Base-by-base conservation (phyloP, 2,888 invertebrate genomes). In the Drosophila tripunctata region DNA sequence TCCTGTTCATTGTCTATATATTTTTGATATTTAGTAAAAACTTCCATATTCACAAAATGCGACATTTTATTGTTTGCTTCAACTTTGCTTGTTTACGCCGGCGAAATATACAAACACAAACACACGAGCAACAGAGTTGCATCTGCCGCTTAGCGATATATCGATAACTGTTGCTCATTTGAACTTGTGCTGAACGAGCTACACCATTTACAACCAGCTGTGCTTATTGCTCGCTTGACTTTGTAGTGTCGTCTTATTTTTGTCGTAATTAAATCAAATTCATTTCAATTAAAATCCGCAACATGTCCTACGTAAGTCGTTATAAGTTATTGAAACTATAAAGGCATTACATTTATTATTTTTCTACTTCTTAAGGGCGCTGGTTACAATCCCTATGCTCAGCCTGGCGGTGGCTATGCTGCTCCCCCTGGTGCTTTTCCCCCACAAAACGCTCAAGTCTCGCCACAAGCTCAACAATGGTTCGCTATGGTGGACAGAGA, bases 401-500 rank as follows among this genome's bases (percentile, higher is more conserved):
- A 82, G 41, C 54, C 64, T 21, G 76, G 57, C 2, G 78, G 75
- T 24, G 90, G 90, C 22, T 91, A 90, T 67, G 65, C 89, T 5
- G 78, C 91, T 0, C 90, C 91, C 47, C 85, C 91, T 44, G 84
- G 92, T 50, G 85, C 92, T 45, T 90, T 87, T 75, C 87, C 90
- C 33, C 90, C 88, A 12, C 93, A 93, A 43, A 90, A 92, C n/a
- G 92, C 92, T 1, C 93, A 93, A 24, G 92, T 94, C 0, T 93
- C 93, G 50, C 96, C 96, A 0, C 95, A 96, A 90, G 94, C 96
- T 1, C 94, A 95, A 75, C 95, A 95, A 87, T 97, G 97, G 97
- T 97, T 98, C 89, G 91, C 91, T 21, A 93, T 96, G 12, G 97
- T 97, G 0, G 97, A 98, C 88, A 93, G 93, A 75, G 97, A 97